Conservation (phyloP, 2,888 invertebrate genomes). For the Calliopum simillimum region DNA sequence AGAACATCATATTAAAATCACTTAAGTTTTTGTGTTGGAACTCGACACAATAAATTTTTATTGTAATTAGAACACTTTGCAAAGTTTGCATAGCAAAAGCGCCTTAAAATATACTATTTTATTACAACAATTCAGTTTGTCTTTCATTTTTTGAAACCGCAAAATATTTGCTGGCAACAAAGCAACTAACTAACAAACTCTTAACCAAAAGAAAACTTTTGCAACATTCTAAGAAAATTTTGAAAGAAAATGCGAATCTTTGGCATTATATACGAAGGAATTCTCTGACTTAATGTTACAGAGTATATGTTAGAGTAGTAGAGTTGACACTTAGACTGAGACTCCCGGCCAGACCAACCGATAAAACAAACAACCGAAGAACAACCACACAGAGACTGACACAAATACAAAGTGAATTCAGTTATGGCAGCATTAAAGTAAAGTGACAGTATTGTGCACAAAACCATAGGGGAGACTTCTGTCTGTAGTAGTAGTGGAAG, state of each 20-base stretch:
- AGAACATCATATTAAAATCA: background rate
- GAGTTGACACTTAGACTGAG: background rate
- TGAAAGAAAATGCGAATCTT: background rate
- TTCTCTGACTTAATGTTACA: too few species aligned
- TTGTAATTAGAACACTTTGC: background rate
- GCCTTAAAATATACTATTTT: background rate
- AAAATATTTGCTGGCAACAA: background rate
- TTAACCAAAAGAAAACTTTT: conserved; percentile 9
- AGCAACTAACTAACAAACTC: background rate
- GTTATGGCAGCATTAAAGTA: conserved; percentile 11
- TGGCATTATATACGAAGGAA: too few species aligned
- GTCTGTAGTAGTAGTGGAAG: background rate
- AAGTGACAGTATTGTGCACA: conserved; percentile 11
- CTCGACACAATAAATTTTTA: background rate
- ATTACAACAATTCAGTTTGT: background rate
- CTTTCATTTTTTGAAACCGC: background rate
- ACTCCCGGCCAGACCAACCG: background rate
- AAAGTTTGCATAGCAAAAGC: background rate
- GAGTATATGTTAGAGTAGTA: background rate
- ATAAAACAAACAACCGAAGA: background rate
- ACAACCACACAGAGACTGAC: conserved; percentile 9
- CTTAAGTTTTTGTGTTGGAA: background rate
- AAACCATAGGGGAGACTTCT: background rate
- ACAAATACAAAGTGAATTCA: conserved; percentile 5
- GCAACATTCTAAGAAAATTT: background rate